Base-by-base conservation (phyloP, 2,113 vertebrate species). In the Phylloscopus whistleri region DNA sequence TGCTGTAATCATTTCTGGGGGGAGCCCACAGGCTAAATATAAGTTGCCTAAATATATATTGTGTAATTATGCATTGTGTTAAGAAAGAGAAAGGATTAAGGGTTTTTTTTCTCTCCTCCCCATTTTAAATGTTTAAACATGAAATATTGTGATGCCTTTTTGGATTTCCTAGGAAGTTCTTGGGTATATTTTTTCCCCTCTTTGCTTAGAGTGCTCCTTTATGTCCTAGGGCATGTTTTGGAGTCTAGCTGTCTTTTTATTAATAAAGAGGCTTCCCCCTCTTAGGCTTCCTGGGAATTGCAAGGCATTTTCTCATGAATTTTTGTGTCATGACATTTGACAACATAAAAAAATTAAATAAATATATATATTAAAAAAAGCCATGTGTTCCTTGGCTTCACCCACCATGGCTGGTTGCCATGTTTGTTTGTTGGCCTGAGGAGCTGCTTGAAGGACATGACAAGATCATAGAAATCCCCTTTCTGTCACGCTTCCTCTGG, bases 291-390 rank as follows among this genome's bases (percentile, higher is more conserved):
- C 64, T 87, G 93, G 68, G 72, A 95, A 92, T 68, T 81, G 46
- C 58, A 95, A 93, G 66, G 66, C 86, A 90, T 91, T 95, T 97
- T 95, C 95, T 94, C 91, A 93, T 56, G 72, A 89, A 90, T 95
- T 93, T 94, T 90, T 93, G 55, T 77, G 60, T 78, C 56, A 59
- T 96, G 93, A 95, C 85, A 94, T 89, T 85, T 89, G 86, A 93
- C 75, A 83, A 51, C 8, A 35, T 4, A 59, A 75, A 78, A 67
- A 82, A 75, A 70, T 18, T 46, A 31, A 15, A 15, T 6, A 30
- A 5, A 56, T 8, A 30, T 19, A 63, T 23, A 12, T 37, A 33
- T 9, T 51, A 13, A 55, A 16, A 81, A 0, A 52, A 37, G 5
- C 43, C 21, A 2, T 89, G 70, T 75, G 27, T 89, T 94, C 83